Evolutionary conservation across 2,797 vertebrate species (phyloP), one percentile per base, ranked within the genome.

Genomic region (Florisuga fusca): DNA sequence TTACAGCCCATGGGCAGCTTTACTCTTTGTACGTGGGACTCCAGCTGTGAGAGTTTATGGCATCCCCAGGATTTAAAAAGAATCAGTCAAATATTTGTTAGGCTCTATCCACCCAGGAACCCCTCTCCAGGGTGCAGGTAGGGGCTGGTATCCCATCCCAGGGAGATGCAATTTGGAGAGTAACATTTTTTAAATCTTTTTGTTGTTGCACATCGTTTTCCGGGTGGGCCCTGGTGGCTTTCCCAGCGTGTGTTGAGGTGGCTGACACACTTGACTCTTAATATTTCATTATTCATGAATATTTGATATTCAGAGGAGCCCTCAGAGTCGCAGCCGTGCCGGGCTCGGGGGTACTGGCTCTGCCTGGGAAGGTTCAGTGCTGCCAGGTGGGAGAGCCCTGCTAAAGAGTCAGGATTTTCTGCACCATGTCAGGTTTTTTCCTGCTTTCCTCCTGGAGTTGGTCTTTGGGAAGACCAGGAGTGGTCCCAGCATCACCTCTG

Each of bases 341-440:
- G 2, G 54, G 27, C 48, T 57, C 0, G 33, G 33, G 33, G 33
- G 5, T 6, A 0, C 1, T 10, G 18, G 43, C 11, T 0, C 8
- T 67, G 29, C 57, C 72, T 8, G 8, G 68, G 68, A 7, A 74
- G 76, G 17, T 10, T n/a, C 53, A 1, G 31, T 1, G 2, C 69
- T 62, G 48, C 43, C 1, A 10, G 54, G 10, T 9, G 31, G 1
- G 3, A 27, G 36, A 22, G 6, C 68, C 41, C 41, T 25, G 36
- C 0, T 1, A 9, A 66, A 22, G 3, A 2, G 12, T 46, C 31
- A 1, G 12, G 6, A 0, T 13, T 72, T 9, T 27, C 2, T 36
- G 33, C 33, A 1, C 36, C 5, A 8, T 3, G 4, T 1, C 17
- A 0, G 14, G 2, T 12, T 67, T 64, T 64, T 3, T 5, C 10